phyloP scores from a whole-genome alignment of 2,797 vertebrate species.

The Macrochelys suwanniensis region DNA sequence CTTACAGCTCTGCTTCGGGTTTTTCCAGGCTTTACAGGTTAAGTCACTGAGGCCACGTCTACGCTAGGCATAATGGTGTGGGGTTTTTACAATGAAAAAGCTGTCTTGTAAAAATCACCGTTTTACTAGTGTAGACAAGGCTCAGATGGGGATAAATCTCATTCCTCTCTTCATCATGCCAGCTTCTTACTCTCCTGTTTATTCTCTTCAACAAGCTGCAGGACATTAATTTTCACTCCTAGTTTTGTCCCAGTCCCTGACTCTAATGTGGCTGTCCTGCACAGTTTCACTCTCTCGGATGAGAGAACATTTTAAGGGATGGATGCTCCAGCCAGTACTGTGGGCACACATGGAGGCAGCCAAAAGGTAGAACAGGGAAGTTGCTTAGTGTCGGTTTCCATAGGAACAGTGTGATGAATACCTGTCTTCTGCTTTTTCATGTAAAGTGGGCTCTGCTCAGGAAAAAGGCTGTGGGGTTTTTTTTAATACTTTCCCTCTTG shows the following conservation, averaged over 20 bases:
- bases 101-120: background rate
- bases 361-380: background rate
- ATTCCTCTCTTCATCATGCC: background rate
- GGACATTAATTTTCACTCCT: background rate
- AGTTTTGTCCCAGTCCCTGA: background rate
- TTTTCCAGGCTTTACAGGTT: background rate
- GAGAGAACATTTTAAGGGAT: background rate
- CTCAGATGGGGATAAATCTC: background rate
- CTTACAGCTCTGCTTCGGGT: background rate
- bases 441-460: background rate
- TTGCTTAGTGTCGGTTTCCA: background rate
- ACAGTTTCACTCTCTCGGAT: background rate
- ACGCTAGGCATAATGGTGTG: background rate
- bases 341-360: background rate
- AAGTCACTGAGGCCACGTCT: background rate
- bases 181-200: background rate
- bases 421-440: background rate
- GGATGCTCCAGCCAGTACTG: background rate
- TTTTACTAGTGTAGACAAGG: background rate
- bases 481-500: background rate
- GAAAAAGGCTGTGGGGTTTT: background rate
- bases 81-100: slow-evolving; percentile 1
- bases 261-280: background rate
- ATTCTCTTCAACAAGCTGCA: background rate
- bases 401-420: background rate